Base-by-base conservation (phyloP, 2,113 vertebrate genomes). In the Suncus etruscus region DNA sequence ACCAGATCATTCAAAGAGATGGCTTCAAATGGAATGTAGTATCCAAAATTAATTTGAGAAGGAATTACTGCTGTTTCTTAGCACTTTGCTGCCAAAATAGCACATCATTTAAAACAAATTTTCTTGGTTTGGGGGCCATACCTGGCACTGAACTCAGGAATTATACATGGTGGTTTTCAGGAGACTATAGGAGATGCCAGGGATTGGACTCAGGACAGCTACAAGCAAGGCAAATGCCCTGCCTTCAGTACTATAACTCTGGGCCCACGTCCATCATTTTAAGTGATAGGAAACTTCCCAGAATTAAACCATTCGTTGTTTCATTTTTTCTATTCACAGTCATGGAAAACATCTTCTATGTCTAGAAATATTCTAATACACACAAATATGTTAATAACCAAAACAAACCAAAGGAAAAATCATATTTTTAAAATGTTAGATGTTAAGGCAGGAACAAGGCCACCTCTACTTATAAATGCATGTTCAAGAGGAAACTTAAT, bases 31-130 rank as follows among this genome's bases (percentile, higher is more conserved):
- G 25, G 93, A 94, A 27, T 20, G 24, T 20, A 72, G 29, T 61
- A 76, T 78, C 74, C 51, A 79, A 86, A 80, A 91, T 65, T 80
- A 69, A 81, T 66, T 85, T 90, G 50, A 80, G 54, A 54, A 54
- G 54, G 18, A 12, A 54, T 54, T 54, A 54, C 12, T 54, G 15
- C 18, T 74, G 7, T 50, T 81, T 74, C 15, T 80, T 92, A 74
- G 84, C 50, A 76, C 27, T 72, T 90, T 83, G 24, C 25, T 93
- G 8, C 74, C 29, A 39, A 39, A 39, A 39, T 39, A 39, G 39
- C 39, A 39, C 39, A 39, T 39, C 39, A 39, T 39, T 39, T 39
- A 39, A 39, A 39, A 39, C 39, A 39, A 39, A 39, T 39, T 39
- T 39, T 39, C 39, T 39, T 39, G 39, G 39, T 39, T 39, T 39